Evolutionary conservation across 2,113 vertebrate genomes (phyloP).

Genomic region (Morone chrysops): DNA sequence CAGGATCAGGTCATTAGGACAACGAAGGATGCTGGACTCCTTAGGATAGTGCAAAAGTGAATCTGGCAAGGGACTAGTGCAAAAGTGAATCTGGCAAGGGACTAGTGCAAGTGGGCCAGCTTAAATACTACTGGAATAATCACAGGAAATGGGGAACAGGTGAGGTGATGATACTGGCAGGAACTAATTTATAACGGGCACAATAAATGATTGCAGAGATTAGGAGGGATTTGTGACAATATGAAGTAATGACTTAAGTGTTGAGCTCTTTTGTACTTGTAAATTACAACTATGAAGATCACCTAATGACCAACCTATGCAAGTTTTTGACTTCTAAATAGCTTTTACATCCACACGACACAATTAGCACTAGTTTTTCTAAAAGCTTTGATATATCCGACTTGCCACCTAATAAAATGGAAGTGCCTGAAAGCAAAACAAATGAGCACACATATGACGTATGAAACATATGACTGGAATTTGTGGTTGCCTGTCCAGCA

Average conservation of each 20-base stretch:
- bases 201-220: too few species aligned
- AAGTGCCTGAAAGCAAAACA: not conserved
- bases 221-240: too few species aligned
- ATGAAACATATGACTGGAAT: not conserved
- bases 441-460: not conserved
- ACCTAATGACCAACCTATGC: not conserved
- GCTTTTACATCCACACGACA: not conserved
- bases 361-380: not conserved
- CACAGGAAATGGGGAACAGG: too few species aligned
- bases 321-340: not conserved
- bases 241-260: not conserved
- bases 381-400: not conserved
- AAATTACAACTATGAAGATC: not conserved
- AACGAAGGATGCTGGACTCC: too few species aligned
- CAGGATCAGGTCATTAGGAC: too few species aligned
- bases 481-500: not conserved
- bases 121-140: too few species aligned
- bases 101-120: too few species aligned
- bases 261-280: not conserved
- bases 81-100: too few species aligned
- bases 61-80: too few species aligned
- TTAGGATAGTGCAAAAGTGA: too few species aligned
- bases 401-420: not conserved
- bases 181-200: too few species aligned
- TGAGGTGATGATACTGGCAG: too few species aligned